Conservation (phyloP, 2,888 invertebrate species). For the Mesorhabditis belari region DNA sequence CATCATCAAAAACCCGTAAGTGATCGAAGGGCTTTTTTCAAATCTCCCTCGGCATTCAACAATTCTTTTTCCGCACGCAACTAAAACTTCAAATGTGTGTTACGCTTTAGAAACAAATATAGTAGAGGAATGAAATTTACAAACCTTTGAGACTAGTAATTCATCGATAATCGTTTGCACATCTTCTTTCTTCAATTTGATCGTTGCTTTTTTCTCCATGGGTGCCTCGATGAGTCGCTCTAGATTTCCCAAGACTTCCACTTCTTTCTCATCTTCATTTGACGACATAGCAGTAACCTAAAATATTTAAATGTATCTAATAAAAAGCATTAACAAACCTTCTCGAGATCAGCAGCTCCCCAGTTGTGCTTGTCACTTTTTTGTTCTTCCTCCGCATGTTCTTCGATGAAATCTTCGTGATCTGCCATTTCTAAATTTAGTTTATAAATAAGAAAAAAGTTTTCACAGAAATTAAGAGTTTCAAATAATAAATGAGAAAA, state of each 20-base stretch:
- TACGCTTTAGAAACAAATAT: too few relatives aligned
- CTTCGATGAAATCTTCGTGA: slow-evolving; percentile 6
- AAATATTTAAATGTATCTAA: not conserved
- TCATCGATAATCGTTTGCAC: slow-evolving; percentile 33
- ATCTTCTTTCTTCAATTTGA: slow-evolving; percentile 34
- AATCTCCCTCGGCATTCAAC: not conserved
- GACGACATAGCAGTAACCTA: too few relatives aligned
- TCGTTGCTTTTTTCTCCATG: not conserved
- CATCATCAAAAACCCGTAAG: not conserved
- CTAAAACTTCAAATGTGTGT: too few relatives aligned
- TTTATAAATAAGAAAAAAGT: too few relatives aligned
- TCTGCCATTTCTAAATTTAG: too few relatives aligned
- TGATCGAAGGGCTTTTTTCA: not conserved
- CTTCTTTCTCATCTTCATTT: not conserved
- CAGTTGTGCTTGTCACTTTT: slow-evolving; percentile 42
- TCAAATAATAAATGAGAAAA: too few relatives aligned
- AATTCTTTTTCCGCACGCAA: not conserved
- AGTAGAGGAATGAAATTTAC: too few relatives aligned
- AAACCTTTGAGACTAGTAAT: slow-evolving; percentile 24
- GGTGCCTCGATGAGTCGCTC: not conserved
- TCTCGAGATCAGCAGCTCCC: slow-evolving; percentile 39
- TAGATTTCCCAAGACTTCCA: not conserved
- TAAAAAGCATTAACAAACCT: slow-evolving; percentile 11
- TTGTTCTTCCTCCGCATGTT: slow-evolving; percentile 21
- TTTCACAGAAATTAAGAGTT: too few relatives aligned